Evolutionary conservation across 2,113 vertebrate species (phyloP), one percentile per base, ranked within the genome.

Genomic region (Sphaerodactylus townsendi): DNA sequence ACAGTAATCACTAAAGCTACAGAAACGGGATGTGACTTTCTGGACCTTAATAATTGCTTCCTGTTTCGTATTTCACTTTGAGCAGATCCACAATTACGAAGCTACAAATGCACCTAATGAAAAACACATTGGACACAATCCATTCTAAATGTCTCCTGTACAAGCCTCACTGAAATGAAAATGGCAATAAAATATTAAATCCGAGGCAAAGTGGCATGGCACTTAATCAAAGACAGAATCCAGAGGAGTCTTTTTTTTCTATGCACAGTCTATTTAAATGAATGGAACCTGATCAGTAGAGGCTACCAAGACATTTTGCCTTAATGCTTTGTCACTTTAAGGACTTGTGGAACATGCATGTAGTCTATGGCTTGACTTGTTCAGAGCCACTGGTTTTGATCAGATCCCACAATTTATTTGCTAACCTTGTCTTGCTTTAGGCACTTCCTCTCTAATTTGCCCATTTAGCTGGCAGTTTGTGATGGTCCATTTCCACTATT

Each of bases 401-500:
- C 93, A 87, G 46, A 77, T 71, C 79, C 50, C 81, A 73, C 86
- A 79, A 93, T 93, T 95, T 91, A 95, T 95, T 95, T 83, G 86
- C 94, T 92, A 94, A 95, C 88, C 83, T 41, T 64, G 83, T 44
- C 74, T 93, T 90, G 87, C 96, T 95, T 83, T 83, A 83, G 96
- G 96, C 96, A 90, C 93, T 97, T 97, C 95, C 95, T 94, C 79
- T 91, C 93, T 89, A 86, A 89, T 96, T 88, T 93, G 81, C 85
- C 94, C 91, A 78, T 94, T 96, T 96, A 95, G 93, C 95, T 94
- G 85, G 96, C 95, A 93, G 92, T 92, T 94, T 94, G 97, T 98
- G 98, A 98, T 98, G 98, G 98, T 99, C 98, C 95, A 88, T 95
- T 98, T 97, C 96, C 96, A 96, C 92, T 96, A 93, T 93, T 96